Conservation (phyloP, 2,797 vertebrate genomes). For the Sphenopsis melanotis region DNA sequence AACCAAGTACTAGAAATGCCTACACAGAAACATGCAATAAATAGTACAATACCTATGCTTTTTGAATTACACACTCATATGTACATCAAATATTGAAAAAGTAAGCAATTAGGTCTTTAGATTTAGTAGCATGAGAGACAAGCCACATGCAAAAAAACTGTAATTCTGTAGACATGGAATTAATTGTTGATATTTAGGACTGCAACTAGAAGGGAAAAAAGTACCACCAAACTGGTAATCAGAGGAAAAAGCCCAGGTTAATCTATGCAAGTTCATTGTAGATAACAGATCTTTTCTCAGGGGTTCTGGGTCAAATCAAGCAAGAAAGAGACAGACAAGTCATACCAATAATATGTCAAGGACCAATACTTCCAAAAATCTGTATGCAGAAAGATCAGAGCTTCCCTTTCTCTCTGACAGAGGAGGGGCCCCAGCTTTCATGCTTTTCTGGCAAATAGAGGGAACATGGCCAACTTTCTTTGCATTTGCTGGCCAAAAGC, state of each 20-base stretch:
- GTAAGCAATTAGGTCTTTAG: background rate
- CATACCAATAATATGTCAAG: background rate
- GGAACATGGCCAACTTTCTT: constrained; percentile 41
- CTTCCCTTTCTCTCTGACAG: background rate
- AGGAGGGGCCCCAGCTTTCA: constrained; percentile 21
- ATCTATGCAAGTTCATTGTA: background rate
- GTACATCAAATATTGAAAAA: background rate
- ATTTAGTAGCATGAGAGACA: background rate
- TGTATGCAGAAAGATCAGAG: background rate
- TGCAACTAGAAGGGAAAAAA: background rate
- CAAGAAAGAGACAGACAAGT: background rate
- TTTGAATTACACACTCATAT: background rate
- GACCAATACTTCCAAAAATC: background rate
- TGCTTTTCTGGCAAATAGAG: constrained; percentile 33
- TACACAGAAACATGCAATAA: background rate
- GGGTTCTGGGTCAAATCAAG: background rate
- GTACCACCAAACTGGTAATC: background rate
- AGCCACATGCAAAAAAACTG: background rate
- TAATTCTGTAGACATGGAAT: background rate
- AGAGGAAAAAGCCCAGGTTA: background rate
- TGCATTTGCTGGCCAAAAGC: constrained; percentile 24
- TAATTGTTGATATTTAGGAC: background rate
- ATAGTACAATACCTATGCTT: background rate
- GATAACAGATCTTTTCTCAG: background rate
- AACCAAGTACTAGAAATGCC: background rate